Conservation (phyloP, 2,113 vertebrate genomes). For the Peromyscus polionotus region DNA sequence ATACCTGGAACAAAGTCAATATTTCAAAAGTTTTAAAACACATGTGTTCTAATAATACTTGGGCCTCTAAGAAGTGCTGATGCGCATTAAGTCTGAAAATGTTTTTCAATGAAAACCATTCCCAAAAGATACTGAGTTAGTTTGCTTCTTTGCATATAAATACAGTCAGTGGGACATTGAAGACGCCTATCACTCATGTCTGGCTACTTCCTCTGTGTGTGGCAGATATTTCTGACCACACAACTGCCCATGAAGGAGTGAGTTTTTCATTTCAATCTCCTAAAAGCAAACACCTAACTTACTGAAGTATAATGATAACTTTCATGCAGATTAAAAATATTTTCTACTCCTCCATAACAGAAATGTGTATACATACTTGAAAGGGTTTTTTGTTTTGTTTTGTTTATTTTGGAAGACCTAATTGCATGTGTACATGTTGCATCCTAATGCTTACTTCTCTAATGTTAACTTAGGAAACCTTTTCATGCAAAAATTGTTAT, state of each 20-base stretch:
- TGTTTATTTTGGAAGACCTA: neutral
- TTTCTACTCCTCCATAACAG: neutral
- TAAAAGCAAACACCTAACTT: constrained; percentile 36
- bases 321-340: neutral
- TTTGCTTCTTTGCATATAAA: constrained; percentile 22
- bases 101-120: constrained; percentile 23
- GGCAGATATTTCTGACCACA: constrained; percentile 1
- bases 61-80: neutral
- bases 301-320: constrained; percentile 20
- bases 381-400: neutral
- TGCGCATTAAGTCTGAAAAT: neutral
- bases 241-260: neutral
- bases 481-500: neutral
- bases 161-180: neutral
- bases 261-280: constrained; percentile 41
- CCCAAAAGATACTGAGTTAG: neutral
- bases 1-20: neutral
- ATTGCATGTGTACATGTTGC: neutral
- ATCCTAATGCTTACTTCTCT: neutral
- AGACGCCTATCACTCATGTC: neutral
- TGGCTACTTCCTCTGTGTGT: neutral
- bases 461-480: neutral
- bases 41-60: neutral
- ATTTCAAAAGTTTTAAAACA: constrained; percentile 54
- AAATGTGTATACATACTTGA: neutral